phyloP scores from a whole-genome alignment of 2,113 vertebrate genomes.

The Prunella himalayana region DNA sequence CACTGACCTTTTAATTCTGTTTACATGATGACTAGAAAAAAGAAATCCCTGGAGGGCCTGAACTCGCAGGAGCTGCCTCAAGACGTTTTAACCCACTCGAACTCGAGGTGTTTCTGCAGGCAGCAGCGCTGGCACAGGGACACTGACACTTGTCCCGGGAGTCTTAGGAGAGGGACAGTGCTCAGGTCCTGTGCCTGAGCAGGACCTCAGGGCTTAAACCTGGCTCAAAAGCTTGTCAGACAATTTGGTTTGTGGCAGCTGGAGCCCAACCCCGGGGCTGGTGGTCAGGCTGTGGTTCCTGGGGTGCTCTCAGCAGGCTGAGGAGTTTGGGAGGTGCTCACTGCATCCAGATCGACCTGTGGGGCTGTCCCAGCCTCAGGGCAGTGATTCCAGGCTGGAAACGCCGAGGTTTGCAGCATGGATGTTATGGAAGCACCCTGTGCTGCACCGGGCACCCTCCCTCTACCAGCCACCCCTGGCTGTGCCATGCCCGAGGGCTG shows the following conservation, averaged over 20 bases:
- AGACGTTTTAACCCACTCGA: fast-evolving
- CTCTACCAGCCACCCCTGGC: neutral
- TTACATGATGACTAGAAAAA: neutral
- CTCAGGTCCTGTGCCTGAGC: neutral
- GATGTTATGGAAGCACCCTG: neutral
- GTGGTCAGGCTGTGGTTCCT: fast-evolving
- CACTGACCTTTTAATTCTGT: constrained; percentile 49
- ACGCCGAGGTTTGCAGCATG: fast-evolving
- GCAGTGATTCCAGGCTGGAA: neutral
- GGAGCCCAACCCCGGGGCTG: fast-evolving
- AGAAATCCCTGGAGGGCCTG: neutral
- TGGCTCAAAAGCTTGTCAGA: fast-evolving
- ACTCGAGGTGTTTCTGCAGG: neutral
- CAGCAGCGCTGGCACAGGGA: neutral
- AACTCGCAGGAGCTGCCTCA: neutral
- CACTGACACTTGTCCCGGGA: neutral
- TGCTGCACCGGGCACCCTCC: fast-evolving
- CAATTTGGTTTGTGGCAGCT: neutral
- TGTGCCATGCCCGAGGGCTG: fast-evolving
- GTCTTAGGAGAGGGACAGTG: neutral
- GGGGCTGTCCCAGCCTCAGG: neutral
- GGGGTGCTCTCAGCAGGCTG: fast-evolving
- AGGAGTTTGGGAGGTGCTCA: neutral
- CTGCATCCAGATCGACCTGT: fast-evolving
- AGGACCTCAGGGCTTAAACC: neutral